Percentiles rank a stretch among this genome's conserved stretches.
These are phyloP conservation scores for Apotomis capreana DNA, from an alignment of 2,888 invertebrate species.

Conservation along the genomic window DNA sequence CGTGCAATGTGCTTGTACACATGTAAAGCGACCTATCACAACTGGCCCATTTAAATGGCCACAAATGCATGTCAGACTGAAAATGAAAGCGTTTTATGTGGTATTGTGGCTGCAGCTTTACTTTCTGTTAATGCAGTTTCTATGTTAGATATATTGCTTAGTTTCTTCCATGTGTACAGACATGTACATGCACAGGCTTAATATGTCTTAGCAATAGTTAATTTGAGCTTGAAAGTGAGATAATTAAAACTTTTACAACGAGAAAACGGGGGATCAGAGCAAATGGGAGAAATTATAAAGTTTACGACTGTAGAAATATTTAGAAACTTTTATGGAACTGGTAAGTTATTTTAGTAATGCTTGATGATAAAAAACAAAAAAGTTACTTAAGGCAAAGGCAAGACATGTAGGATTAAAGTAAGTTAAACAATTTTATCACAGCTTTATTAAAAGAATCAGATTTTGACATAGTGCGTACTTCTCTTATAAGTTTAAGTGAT, in stretches of 20 bases:
- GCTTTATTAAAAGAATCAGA: no score
- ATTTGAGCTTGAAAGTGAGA: slow-evolving; percentile 13
- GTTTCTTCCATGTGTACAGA: slow-evolving; percentile 9
- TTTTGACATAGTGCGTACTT: no score
- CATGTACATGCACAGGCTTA: background rate
- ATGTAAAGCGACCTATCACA: slow-evolving; percentile 1
- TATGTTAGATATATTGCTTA: slow-evolving; percentile 21
- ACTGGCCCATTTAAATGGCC: slow-evolving; percentile 17
- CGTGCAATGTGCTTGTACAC: background rate
- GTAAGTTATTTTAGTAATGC: no score
- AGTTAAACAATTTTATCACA: no score
- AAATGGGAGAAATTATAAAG: slow-evolving; percentile 6
- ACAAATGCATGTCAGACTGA: slow-evolving; percentile 28
- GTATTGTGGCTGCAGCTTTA: slow-evolving; percentile 35
- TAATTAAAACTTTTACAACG: slow-evolving; percentile 12
- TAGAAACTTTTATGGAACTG: background rate
- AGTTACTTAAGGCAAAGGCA: no score
- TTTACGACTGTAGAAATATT: background rate
- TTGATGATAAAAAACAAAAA: no score
- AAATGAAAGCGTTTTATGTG: slow-evolving; percentile 38
- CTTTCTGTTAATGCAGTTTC: slow-evolving; percentile 42
- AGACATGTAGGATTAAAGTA: no score
- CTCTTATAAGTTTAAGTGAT: no score
- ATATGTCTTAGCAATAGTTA: background rate
- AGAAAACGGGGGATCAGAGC: background rate